Base-by-base conservation (phyloP, 2,888 invertebrate genomes). In the Ormia ochracea region DNA sequence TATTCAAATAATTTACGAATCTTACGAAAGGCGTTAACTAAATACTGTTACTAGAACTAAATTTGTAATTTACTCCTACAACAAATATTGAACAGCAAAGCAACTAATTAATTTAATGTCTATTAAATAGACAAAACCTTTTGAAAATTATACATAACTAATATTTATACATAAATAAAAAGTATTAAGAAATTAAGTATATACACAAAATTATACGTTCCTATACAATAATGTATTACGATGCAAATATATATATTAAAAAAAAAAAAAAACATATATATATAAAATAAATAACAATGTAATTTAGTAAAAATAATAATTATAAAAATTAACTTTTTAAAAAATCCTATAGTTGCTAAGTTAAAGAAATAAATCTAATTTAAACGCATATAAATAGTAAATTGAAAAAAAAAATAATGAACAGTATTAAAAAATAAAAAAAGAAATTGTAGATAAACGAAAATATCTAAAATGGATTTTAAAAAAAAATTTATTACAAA, bases 121-220 rank as follows among this genome's bases (percentile, higher is more conserved):
- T 82, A 81, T 82, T 74, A 81, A 80, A 81, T 82, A 82, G 81
- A 65, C 82, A 79, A 69, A 66, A 78, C 28, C 50, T 76, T 70
- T 77, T 56, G 61, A 63, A 56, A 77, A 45, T 69, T 80, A 76
- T 80, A 80, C 68, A 80, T 76, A 80, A 66, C 28, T 63, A 59
- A 72, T 58, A 66, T 68, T 72, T 66, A 72, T 75, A 68, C 36
- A 61, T 41, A 54, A 21, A n/a, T n/a, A n/a, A 74, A 31, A 41
- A 31, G 52, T 50, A 36, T n/a, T 63, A 45, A 19, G 56, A 58
- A 76, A 38, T 31, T 50, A 73, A 59, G 61, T 76, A 80, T 75
- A 80, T 65, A 75, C 70, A 79, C 76, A 80, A 85, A 85, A 84
- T 84, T 84, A 85, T 87, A 87, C 84, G 87, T 87, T 87, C 87